These are phyloP conservation scores for Troilus luridus DNA, from an alignment of 2,888 invertebrate genomes.

Conservation along the genomic window DNA sequence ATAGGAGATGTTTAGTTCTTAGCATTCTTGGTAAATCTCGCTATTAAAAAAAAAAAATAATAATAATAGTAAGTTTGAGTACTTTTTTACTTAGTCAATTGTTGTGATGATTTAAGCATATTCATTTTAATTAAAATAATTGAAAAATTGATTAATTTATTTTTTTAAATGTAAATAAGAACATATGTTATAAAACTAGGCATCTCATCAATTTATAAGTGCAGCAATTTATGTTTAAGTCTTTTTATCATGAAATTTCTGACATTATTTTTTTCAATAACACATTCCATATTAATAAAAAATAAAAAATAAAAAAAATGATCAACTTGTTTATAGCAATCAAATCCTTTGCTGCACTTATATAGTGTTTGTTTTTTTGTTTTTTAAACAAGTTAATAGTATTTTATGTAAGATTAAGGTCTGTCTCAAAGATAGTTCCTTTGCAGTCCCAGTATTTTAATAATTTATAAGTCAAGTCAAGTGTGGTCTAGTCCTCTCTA, in stretches of 20 bases:
- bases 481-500: constrained; percentile 53
- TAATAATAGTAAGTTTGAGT: not conserved
- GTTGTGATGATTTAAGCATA: not conserved
- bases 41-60: not conserved
- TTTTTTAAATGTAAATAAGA: constrained; percentile 22
- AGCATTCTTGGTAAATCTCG: not conserved
- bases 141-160: not conserved
- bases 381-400: constrained; percentile 24
- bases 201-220: constrained; percentile 18
- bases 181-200: not conserved
- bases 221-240: not conserved
- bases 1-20: constrained; percentile 29
- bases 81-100: not conserved
- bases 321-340: not conserved
- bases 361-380: not conserved
- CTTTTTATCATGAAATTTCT: not conserved
- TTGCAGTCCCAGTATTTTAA: constrained; percentile 53
- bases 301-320: not conserved
- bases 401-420: constrained; percentile 50
- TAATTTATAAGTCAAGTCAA: constrained; percentile 52
- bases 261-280: not conserved
- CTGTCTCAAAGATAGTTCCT: constrained; percentile 21
- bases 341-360: not conserved
- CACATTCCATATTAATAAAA: constrained; percentile 21
- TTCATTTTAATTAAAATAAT: not conserved